Conservation (phyloP, 1,140 invertebrate genomes). For the Gryllus bimaculatus region DNA sequence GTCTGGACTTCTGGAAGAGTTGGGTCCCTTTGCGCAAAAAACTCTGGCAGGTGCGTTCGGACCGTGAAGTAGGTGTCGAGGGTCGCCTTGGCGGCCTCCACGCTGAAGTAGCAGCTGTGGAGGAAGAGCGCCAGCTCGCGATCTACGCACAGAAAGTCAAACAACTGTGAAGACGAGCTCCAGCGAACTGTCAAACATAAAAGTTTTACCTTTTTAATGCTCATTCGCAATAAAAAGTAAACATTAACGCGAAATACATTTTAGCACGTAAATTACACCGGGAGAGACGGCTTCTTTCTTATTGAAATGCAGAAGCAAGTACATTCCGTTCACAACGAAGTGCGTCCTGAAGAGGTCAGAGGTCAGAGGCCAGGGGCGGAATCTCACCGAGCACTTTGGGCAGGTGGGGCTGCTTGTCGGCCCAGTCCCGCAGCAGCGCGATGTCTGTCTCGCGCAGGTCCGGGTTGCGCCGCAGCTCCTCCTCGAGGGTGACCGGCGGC, state of each 20-base stretch:
- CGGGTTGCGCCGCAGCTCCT: conserved; percentile 30
- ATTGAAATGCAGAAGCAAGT: too few relatives aligned
- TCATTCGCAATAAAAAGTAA: too few relatives aligned
- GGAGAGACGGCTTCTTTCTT: too few relatives aligned
- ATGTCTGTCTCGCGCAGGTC: conserved; percentile 47
- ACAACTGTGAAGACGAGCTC: too few relatives aligned
- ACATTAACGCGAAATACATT: too few relatives aligned
- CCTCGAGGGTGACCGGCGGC: too few relatives aligned
- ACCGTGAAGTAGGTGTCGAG: conserved; percentile 54
- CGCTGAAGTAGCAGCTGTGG: conserved; percentile 49
- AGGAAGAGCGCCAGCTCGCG: conserved; percentile 38
- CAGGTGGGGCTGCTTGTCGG: conserved; percentile 50
- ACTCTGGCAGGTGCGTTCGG: conserved; percentile 48
- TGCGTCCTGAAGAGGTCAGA: too few relatives aligned
- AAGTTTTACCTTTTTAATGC: too few relatives aligned
- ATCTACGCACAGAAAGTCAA: background rate
- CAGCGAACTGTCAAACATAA: too few relatives aligned
- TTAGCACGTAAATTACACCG: too few relatives aligned
- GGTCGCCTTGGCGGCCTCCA: conserved; percentile 50
- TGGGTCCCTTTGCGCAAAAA: conserved; percentile 48
- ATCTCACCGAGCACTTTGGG: conserved; percentile 40
- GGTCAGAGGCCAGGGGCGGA: too few relatives aligned
- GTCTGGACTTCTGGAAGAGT: conserved; percentile 33
- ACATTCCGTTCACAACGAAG: too few relatives aligned
- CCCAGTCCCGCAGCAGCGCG: conserved; percentile 46